Base-by-base conservation (phyloP, 2,113 vertebrate species). In the Anarhynchus alexandrinus region DNA sequence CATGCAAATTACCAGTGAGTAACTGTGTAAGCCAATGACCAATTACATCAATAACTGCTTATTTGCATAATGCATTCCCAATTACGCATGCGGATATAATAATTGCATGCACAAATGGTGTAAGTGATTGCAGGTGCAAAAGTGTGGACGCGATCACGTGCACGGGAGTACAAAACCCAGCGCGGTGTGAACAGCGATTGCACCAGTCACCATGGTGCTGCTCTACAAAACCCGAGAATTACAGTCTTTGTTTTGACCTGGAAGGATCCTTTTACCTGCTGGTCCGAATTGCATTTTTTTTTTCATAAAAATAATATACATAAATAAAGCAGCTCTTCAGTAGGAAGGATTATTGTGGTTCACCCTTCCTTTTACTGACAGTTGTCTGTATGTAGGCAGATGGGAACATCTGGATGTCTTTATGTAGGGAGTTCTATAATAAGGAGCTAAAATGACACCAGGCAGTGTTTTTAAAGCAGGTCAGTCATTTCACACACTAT, bases 391-490 rank as follows among this genome's bases (percentile, higher is more conserved):
- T 6, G 70, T 36, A 26, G 64, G 72, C 79, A 73, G 86, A 29
- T 32, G 65, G 73, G 57, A 83, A 51, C 90, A 38, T 32, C 77
- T 71, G 86, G 55, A 9, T 51, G 79, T 49, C 67, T 88, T 82
- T 45, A 2, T 59, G 74, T 22, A 6, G 62, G 76, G 45, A 62
- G 30, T 49, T 88, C 32, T 62, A 0, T 58, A 12, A 10, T 6
- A 11, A 83, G 91, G 95, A 81, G 91, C 87, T 62, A 5, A 73
- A 66, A 5, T 36, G 64, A 71, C 85, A 62, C n/a, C 76, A 64
- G 86, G 78, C 79, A 42, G 87, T 45, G 79, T 57, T 95, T 52
- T 49, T 62, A 93, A 96, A 97, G 90, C 93, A 88, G 89, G 91
- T 80, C 95, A 93, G 38, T 71, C 92, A 7, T 77, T 88, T 92